Percentiles rank a stretch among this genome's conserved stretches.
Evolutionary conservation across 53 echinoderm and acorn worm species (phyloP).

Genomic region (Paelopatides confundens): DNA sequence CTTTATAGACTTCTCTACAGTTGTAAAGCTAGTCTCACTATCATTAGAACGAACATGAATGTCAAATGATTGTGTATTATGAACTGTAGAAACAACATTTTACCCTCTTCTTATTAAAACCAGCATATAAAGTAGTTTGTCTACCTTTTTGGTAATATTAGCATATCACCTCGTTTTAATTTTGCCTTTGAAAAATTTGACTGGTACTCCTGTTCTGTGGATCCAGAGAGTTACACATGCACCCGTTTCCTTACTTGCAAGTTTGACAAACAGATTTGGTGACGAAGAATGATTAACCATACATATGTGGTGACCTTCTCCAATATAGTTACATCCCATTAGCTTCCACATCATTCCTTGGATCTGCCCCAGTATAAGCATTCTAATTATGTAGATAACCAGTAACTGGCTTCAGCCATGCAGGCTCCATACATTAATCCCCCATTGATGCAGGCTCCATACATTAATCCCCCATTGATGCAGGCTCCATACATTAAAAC

Average conservation of each 20-base stretch:
- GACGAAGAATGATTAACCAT: constrained; percentile 19
- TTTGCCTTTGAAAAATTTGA: not conserved
- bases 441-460: constrained; percentile 22
- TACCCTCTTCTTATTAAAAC: constrained; percentile 9
- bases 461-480: constrained; percentile 22
- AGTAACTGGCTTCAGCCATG: not conserved
- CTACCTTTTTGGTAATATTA: not conserved
- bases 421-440: constrained; percentile 27
- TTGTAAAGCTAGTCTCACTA: not conserved
- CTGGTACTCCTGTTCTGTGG: not conserved
- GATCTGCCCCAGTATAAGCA: not conserved
- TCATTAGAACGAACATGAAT: not conserved
- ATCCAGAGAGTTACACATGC: not conserved
- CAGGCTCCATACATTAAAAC: constrained; percentile 22
- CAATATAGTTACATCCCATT: not conserved
- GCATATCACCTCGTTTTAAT: not conserved
- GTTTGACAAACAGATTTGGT: not conserved
- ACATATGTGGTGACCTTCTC: constrained; percentile 8
- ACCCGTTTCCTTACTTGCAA: not conserved
- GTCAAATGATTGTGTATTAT: not conserved
- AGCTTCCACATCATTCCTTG: constrained; percentile 2
- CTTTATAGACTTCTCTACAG: not conserved
- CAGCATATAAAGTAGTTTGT: constrained; percentile 14
- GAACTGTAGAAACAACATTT: not conserved
- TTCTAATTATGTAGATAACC: not conserved